phyloP scores from a whole-genome alignment of 2,113 vertebrate genomes.

The Crotalus viridis region DNA sequence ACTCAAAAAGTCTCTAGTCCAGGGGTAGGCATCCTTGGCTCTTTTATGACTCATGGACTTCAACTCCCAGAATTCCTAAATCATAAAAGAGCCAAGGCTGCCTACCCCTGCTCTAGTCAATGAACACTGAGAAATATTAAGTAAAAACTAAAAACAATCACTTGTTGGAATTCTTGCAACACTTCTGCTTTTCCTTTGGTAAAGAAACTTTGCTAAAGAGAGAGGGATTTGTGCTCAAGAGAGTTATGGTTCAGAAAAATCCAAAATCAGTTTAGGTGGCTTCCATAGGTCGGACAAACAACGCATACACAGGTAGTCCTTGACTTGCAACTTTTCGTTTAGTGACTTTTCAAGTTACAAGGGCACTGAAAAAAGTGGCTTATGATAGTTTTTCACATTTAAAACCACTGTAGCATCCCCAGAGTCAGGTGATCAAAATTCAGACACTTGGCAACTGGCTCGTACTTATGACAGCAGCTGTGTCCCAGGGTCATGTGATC shows the following conservation, averaged over 20 bases:
- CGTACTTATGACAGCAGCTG: no score
- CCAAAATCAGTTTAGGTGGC: no score
- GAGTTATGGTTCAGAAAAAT: background rate
- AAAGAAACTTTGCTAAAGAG: background rate
- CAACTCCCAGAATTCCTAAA: no score
- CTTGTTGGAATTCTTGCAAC: background rate
- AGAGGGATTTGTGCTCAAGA: background rate
- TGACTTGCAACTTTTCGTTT: background rate
- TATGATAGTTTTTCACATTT: background rate
- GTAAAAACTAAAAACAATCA: background rate
- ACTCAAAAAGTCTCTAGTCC: background rate
- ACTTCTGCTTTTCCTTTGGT: background rate
- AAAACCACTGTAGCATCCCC: background rate
- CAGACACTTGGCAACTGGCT: no score
- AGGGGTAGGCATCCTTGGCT: no score
- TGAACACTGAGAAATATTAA: background rate
- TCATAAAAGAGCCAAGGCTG: no score
- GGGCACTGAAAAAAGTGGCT: background rate
- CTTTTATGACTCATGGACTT: no score
- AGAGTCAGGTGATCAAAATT: background rate
- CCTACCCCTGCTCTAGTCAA: background rate
- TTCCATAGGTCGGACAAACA: background rate
- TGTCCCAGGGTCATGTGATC: no score
- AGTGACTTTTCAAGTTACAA: background rate
- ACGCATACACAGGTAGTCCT: background rate